Base-by-base conservation (phyloP, 2,797 vertebrate genomes). In the Buphagus erythrorhynchus region DNA sequence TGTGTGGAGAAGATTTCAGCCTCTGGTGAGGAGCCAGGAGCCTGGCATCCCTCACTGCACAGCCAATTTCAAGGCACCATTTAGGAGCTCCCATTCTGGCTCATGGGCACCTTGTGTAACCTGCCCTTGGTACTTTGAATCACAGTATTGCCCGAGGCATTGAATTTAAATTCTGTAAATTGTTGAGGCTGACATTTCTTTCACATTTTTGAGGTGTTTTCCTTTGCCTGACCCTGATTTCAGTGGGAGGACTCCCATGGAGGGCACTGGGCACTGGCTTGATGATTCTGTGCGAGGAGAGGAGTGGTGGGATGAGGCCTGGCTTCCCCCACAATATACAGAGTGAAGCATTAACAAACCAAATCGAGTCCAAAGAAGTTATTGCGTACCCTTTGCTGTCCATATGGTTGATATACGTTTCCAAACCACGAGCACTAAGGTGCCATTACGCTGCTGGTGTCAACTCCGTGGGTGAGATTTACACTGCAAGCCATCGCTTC, bases 321-420 rank as follows among this genome's bases (percentile, higher is more conserved):
- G 36, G 6, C 25, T 77, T 76, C 26, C 59, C 29, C 42, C 28
- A 3, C 5, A 5, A 11, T 28, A 38, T 40, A 42, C 9, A 5
- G 74, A 87, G 49, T 1, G 9, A 61, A 80, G 80, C 29, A 95
- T 95, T 94, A 94, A 74, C 93, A 95, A 96, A 88, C 72, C 78
- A 95, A 93, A 97, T 83, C 5, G 59, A 95, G 82, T 8, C 62
- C 38, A 33, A 79, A 80, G 86, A 92, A 95, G 95, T 96, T 95
- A 94, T 61, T 94, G 83, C 5, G 0, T 96, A 92, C 95, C 96
- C 95, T 96, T 97, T 96, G 82, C 92, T 94, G 96, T 96, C 95
- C 59, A 3, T 29, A 26, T 7, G 68, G 55, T 48, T 97, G 95
- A 95, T 96, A 69, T 86, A 95, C 1, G 45, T 93, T 93, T 81